Evolutionary conservation across 2,888 invertebrate genomes (phyloP).

Genomic region (Leptodirus hochenwartii): DNA sequence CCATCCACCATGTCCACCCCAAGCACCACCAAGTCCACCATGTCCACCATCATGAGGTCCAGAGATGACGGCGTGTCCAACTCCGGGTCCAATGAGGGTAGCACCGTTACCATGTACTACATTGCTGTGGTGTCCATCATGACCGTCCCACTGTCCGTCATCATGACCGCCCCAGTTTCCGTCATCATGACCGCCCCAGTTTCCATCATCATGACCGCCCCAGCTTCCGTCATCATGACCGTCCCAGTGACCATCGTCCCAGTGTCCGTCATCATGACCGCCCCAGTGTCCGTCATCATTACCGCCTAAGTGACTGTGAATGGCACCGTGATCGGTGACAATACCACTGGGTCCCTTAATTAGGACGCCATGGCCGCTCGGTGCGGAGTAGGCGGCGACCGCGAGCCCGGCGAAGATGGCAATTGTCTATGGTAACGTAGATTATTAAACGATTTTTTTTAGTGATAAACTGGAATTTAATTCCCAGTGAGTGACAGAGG

Average conservation of each 20-base stretch:
- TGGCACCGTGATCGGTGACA: conserved; percentile 12
- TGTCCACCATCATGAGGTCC: conserved; percentile 9
- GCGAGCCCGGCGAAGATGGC: conserved; percentile 15
- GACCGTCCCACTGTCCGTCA: conserved; percentile 12
- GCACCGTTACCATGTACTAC: conserved; percentile 10
- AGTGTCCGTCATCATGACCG: conserved; percentile 9
- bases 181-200: conserved; percentile 10
- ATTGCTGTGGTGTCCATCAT: conserved; percentile 11
- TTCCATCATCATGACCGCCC: conserved; percentile 8
- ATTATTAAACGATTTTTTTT: not conserved
- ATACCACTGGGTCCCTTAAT: conserved; percentile 13
- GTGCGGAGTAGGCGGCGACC: conserved; percentile 14
- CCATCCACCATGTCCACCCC: conserved; percentile 5
- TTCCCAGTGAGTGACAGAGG: too few species aligned
- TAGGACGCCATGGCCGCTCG: conserved; percentile 13
- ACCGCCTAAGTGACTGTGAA: too few species aligned
- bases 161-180: conserved; percentile 11
- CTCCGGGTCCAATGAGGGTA: conserved; percentile 10
- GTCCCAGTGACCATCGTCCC: conserved; percentile 11
- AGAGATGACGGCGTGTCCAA: conserved; percentile 10
- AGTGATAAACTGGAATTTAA: conserved; percentile 1
- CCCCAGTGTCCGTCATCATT: conserved; percentile 12
- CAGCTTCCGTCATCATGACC: conserved; percentile 7
- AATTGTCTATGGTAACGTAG: conserved; percentile 12
- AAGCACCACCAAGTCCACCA: conserved; percentile 11